phyloP scores from a whole-genome alignment of 2,113 vertebrate genomes.

The Hemichromis elongatus region DNA sequence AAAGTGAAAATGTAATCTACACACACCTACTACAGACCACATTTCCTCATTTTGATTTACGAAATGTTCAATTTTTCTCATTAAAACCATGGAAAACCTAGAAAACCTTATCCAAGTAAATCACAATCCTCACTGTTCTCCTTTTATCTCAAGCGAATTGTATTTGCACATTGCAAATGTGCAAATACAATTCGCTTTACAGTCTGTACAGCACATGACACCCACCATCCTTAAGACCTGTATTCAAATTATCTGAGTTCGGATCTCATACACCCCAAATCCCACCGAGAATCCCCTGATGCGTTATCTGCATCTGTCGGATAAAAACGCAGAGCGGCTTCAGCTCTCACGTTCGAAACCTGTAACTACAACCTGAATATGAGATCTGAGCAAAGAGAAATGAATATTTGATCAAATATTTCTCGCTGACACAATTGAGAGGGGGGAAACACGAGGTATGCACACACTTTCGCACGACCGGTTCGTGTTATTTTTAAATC shows the following conservation, averaged over 20 bases:
- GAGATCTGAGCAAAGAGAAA: neutral
- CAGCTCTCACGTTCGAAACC: neutral
- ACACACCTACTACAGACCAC: neutral
- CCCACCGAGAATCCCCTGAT: neutral
- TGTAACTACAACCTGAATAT: neutral
- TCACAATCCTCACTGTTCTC: neutral
- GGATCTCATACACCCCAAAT: neutral
- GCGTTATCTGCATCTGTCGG: neutral
- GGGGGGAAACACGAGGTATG: neutral
- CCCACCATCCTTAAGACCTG: neutral
- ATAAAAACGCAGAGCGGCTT: neutral
- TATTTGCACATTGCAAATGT: neutral
- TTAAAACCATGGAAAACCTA: neutral
- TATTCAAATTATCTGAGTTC: neutral
- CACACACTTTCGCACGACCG: accelerated
- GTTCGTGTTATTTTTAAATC: neutral
- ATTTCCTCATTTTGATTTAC: neutral
- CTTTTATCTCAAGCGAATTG: neutral
- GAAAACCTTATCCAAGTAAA: neutral
- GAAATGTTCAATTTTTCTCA: accelerated
- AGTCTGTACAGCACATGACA: neutral
- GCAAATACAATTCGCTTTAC: too few species aligned
- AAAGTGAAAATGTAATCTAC: neutral
- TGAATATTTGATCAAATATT: neutral
- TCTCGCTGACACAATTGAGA: neutral